phyloP scores from a whole-genome alignment of 2,888 invertebrate species.

The Platycheirus rosarum region DNA sequence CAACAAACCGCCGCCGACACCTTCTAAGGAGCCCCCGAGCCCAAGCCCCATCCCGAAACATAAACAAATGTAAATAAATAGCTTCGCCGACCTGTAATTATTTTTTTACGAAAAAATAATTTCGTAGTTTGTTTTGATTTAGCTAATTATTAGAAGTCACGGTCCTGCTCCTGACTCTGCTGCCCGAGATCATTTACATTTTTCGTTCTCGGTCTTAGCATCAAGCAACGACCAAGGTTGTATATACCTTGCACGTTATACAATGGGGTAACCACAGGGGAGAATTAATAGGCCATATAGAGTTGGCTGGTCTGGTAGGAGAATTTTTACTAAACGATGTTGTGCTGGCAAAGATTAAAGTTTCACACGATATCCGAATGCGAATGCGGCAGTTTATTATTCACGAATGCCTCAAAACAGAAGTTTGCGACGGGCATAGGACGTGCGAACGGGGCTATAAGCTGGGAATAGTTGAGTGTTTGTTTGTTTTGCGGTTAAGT shows the following conservation, averaged over 20 bases:
- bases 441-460: constrained; percentile 53
- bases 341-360: constrained; percentile 42
- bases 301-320: constrained; percentile 11
- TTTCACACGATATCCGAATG: constrained; percentile 67
- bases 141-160: constrained; percentile 75
- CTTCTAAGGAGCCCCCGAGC: constrained; percentile 29
- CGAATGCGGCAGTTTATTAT: constrained; percentile 43
- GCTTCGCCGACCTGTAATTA: constrained; percentile 76
- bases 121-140: constrained; percentile 77
- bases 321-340: constrained; percentile 63
- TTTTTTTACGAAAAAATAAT: constrained; percentile 73
- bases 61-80: constrained; percentile 76
- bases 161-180: constrained; percentile 52
- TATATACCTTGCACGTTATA: constrained; percentile 14
- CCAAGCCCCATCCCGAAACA: constrained; percentile 24
- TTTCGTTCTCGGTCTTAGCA: constrained; percentile 39
- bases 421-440: background rate
- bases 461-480: constrained; percentile 49
- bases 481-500: constrained; percentile 63
- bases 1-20: constrained; percentile 32
- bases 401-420: constrained; percentile 42
- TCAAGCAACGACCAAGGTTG: constrained; percentile 23
- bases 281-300: constrained; percentile 64
- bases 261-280: constrained; percentile 39
- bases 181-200: constrained; percentile 64